A percentile compares a stretch with the other conserved stretches of the same genome.
These are phyloP conservation scores for Dichetophora obliterata DNA, from an alignment of 2,888 invertebrate genomes.

Conservation along the genomic window DNA sequence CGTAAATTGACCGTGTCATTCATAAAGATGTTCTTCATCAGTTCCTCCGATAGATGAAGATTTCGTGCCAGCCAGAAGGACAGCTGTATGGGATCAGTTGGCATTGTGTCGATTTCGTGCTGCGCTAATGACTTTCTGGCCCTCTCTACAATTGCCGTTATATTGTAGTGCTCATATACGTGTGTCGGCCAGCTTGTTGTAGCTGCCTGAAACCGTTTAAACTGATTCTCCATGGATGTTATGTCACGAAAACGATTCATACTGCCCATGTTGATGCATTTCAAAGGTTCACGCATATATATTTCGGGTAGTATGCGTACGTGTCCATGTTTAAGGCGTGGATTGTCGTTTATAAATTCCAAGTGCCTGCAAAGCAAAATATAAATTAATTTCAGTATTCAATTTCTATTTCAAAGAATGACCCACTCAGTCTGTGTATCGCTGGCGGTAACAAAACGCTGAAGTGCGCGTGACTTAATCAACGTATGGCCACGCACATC, in stretches of 20 bases:
- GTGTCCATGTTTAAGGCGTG: constrained; percentile 71
- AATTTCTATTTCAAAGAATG: too few relatives aligned
- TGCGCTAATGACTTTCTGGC: constrained; percentile 64
- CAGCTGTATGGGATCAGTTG: constrained; percentile 77
- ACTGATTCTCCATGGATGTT: constrained; percentile 63
- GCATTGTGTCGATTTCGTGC: constrained; percentile 72
- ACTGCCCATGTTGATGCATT: constrained; percentile 70
- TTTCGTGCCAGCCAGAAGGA: constrained; percentile 87
- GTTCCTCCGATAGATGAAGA: constrained; percentile 77
- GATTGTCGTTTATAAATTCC: constrained; percentile 62
- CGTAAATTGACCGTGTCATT: constrained; percentile 79
- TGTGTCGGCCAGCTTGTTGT: constrained; percentile 77
- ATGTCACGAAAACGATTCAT: constrained; percentile 70
- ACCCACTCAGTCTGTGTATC: constrained; percentile 62
- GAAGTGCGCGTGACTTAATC: constrained; percentile 81
- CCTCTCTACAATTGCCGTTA: constrained; percentile 69
- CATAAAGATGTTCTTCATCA: constrained; percentile 75
- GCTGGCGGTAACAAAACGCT: constrained; percentile 74
- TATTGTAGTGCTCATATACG: constrained; percentile 77
- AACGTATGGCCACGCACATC: constrained; percentile 69
- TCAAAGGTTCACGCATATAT: constrained; percentile 73
- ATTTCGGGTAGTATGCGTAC: constrained; percentile 80
- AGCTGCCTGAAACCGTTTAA: constrained; percentile 69
- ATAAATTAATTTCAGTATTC: not conserved
- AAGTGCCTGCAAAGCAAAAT: constrained; percentile 54